phyloP scores from a whole-genome alignment of 1,140 invertebrate genomes.

The Drosophila truncata region DNA sequence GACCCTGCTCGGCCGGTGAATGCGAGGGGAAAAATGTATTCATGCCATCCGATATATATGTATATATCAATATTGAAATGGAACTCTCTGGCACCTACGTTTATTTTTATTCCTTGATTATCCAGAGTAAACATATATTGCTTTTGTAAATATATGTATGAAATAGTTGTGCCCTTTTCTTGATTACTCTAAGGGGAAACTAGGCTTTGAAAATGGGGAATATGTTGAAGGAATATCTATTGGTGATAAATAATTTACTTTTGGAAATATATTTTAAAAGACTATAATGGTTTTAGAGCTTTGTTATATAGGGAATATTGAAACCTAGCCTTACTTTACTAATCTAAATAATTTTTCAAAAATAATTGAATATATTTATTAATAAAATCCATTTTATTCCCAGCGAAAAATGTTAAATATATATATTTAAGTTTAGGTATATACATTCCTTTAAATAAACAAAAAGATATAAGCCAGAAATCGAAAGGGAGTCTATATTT shows the following conservation, averaged over 20 bases:
- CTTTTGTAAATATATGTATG: constrained; percentile 3
- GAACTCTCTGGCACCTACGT: constrained; percentile 10
- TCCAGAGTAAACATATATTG: neutral
- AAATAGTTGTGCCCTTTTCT: neutral
- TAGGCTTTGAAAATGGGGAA: neutral
- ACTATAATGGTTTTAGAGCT: too few relatives aligned
- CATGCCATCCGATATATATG: constrained; percentile 17
- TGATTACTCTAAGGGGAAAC: neutral
- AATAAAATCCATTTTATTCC: too few relatives aligned
- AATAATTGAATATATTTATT: too few relatives aligned
- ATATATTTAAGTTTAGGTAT: too few relatives aligned
- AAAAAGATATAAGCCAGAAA: too few relatives aligned
- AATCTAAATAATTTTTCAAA: too few relatives aligned
- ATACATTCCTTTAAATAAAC: too few relatives aligned
- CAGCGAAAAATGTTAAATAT: accelerated
- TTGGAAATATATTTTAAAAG: neutral
- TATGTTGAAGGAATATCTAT: too few relatives aligned
- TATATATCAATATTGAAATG: constrained; percentile 31
- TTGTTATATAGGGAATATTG: neutral
- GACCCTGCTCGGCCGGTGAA: neutral
- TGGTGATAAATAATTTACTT: neutral
- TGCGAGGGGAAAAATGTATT: constrained; percentile 8
- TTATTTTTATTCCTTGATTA: constrained; percentile 22
- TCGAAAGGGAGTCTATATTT: too few relatives aligned
- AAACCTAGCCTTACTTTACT: neutral